Evolutionary conservation across 2,888 invertebrate genomes (phyloP), one percentile per base, ranked within the genome.

Genomic region (Dolichomitus sp.): DNA sequence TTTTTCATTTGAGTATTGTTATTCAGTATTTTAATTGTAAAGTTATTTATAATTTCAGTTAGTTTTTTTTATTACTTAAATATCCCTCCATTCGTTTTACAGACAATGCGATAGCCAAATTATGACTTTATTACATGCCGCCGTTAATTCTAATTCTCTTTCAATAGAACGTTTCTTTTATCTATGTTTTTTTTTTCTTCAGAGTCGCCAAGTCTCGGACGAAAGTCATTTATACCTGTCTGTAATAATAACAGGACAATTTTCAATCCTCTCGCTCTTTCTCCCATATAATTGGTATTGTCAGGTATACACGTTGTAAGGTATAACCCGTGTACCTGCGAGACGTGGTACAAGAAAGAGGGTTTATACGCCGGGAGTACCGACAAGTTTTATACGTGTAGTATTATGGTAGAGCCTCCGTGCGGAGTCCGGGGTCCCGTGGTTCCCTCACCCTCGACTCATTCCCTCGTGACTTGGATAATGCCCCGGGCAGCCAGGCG

Each of bases 401-500:
- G 69, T 59, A 74, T 70, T 68, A 70, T 68, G 30, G 72, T 23
- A 33, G 37, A 7, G 59, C 70, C 57, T 40, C 63, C 30, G 23
- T 23, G n/a, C 11, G 5, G 33, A 23, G 45, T 42, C 40, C 37
- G 37, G n/a, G 61, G 37, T 33, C 11, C 30, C 6, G 70, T 14
- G 50, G 52, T 57, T 75, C 57, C 66, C 66, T 54, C 70, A 23
- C 57, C 42, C 57, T 45, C 33, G 12, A 23, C 45, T 33, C 57
- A 17, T 59, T 70, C 59, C 37, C 80, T 83, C 77, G 87, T 86
- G 86, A 87, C 85, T 85, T 85, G 87, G 85, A 87, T 90, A 89
- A 90, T 89, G 85, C 88, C 86, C 83, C 85, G 87, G 87, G 88
- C 88, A 85, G 80, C 80, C 73, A 73, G 76, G 83, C 80, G 83